A percentile compares a stretch with the other conserved stretches of the same genome.
Conservation (phyloP, 2,888 invertebrate species). For the Standfussiana lucernea region DNA sequence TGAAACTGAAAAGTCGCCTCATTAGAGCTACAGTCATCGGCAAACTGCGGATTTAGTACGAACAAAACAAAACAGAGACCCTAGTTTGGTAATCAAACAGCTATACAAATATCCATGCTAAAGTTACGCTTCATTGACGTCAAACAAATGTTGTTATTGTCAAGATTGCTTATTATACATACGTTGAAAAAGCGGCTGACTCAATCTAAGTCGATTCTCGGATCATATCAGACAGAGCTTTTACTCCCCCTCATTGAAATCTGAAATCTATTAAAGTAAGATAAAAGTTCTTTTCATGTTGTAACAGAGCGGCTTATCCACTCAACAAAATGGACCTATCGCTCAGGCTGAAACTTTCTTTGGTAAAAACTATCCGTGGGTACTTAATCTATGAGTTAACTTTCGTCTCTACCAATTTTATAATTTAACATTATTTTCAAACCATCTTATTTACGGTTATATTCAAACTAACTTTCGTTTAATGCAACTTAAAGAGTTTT, state of each 20-base stretch:
- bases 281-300: neutral
- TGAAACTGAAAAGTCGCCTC: conserved; percentile 46
- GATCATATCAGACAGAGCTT: conserved; percentile 7
- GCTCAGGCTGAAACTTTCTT: neutral
- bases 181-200: conserved; percentile 10
- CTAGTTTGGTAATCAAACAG: conserved; percentile 35
- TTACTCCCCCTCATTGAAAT: neutral
- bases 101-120: conserved; percentile 26
- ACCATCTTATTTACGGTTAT: conserved; percentile 65
- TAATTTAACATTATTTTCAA: conserved; percentile 40
- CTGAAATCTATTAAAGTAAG: neutral
- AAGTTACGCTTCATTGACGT: conserved; percentile 14
- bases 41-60: conserved; percentile 19
- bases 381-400: conserved; percentile 8
- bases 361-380: neutral
- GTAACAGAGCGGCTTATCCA: neutral
- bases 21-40: conserved; percentile 45
- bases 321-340: neutral
- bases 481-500: conserved; percentile 56
- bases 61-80: conserved; percentile 42
- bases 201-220: neutral
- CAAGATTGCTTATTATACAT: conserved; percentile 16
- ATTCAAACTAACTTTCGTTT: conserved; percentile 63
- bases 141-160: conserved; percentile 35
- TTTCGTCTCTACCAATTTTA: conserved; percentile 23